These are phyloP conservation scores for Tetanocera ferruginea DNA, from an alignment of 2,888 invertebrate species.

Conservation along the genomic window DNA sequence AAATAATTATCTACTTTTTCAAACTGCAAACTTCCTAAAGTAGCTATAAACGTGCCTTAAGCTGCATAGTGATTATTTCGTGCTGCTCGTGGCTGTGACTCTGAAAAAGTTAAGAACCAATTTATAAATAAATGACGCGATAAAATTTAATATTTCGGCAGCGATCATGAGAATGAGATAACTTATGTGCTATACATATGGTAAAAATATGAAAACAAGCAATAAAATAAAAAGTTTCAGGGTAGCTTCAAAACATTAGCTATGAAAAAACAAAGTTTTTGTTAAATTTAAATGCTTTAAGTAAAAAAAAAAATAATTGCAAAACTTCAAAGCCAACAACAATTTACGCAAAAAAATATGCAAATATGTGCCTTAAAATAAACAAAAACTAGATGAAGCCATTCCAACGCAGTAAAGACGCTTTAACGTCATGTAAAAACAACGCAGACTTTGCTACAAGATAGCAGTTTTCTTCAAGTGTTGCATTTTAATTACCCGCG, in stretches of 20 bases:
- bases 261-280: background rate
- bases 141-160: background rate
- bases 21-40: conserved; percentile 25
- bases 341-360: conserved; percentile 20
- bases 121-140: conserved; percentile 12
- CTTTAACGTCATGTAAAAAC: conserved; percentile 1
- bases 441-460: conserved; percentile 17
- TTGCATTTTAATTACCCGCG: conserved; percentile 58
- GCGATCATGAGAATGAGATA: background rate
- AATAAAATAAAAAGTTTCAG: background rate
- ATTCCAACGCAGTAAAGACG: conserved; percentile 26
- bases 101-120: too few relatives aligned
- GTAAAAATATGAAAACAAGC: background rate
- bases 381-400: conserved; percentile 21
- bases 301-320: background rate
- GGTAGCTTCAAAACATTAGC: background rate
- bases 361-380: background rate
- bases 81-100: background rate
- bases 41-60: conserved; percentile 11
- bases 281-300: background rate
- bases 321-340: conserved; percentile 23
- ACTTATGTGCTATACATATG: background rate
- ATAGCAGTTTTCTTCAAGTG: background rate
- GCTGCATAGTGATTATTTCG: conserved; percentile 4
- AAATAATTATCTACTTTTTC: background rate